A percentile compares a stretch with the other conserved stretches of the same genome.
Evolutionary conservation across 2,888 invertebrate species (phyloP).

Genomic region (Gymnoscelis rufifasciata): DNA sequence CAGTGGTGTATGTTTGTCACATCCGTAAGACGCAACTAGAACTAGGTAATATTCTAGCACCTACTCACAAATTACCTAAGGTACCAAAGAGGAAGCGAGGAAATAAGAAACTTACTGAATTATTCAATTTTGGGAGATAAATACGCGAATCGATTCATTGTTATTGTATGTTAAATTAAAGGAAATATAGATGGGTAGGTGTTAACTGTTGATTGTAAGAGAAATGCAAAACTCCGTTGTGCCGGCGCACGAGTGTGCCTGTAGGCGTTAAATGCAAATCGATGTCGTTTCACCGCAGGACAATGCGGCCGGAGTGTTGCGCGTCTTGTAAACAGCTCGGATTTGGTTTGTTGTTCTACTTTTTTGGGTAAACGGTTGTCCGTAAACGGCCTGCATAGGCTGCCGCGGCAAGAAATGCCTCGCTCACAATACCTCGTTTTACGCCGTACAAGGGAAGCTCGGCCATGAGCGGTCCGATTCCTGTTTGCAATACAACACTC

Average conservation of each 20-base stretch:
- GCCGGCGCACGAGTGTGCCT: conserved; percentile 34
- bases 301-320: conserved; percentile 71
- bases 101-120: conserved; percentile 31
- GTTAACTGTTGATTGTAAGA: conserved; percentile 34
- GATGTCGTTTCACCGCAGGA: conserved; percentile 64
- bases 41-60: no score
- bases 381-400: conserved; percentile 70
- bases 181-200: conserved; percentile 27
- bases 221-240: conserved; percentile 53
- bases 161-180: conserved; percentile 27
- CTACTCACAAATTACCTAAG: conserved; percentile 42
- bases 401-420: conserved; percentile 68
- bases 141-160: conserved; percentile 20
- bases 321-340: conserved; percentile 70
- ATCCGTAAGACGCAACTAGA: conserved; percentile 28
- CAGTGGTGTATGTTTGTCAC: conserved; percentile 45
- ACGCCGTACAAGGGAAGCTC: conserved; percentile 61
- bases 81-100: conserved; percentile 23
- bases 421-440: conserved; percentile 66
- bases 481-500: conserved; percentile 48
- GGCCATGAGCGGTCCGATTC: conserved; percentile 56
- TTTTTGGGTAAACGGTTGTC: conserved; percentile 74
- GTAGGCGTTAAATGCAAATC: conserved; percentile 73
- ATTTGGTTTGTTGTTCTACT: conserved; percentile 73
- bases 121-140: conserved; percentile 26